phyloP scores from a whole-genome alignment of 2,797 vertebrate species.

The Podarcis siculus region DNA sequence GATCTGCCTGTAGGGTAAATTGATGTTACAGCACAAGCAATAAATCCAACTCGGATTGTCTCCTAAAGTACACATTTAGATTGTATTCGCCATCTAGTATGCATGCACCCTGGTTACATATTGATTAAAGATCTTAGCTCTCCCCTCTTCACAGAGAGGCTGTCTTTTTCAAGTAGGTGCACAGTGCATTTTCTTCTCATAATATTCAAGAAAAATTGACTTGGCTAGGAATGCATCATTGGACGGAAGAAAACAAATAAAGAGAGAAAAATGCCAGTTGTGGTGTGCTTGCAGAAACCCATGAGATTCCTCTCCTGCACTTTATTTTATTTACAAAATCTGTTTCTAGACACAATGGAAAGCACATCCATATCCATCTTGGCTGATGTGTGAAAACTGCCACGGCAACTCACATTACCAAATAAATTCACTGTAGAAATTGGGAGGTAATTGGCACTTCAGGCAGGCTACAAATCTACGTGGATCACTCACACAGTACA shows the following conservation, averaged over 20 bases:
- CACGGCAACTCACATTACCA: constrained; percentile 66
- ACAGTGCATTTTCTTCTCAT: background rate
- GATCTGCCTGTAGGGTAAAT: background rate
- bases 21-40: background rate
- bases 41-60: background rate
- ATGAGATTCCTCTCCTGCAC: constrained; percentile 9
- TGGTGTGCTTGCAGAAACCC: constrained; percentile 17
- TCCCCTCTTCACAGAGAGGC: background rate
- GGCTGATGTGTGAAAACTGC: constrained; percentile 73
- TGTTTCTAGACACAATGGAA: constrained; percentile 59
- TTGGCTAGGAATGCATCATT: constrained; percentile 3
- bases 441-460: constrained; percentile 76
- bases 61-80: constrained; percentile 16
- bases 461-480: constrained; percentile 74
- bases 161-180: background rate
- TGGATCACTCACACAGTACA: constrained; percentile 72
- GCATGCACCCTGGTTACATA: background rate
- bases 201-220: constrained; percentile 15
- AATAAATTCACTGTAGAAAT: constrained; percentile 73
- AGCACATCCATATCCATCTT: constrained; percentile 67
- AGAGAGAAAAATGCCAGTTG: background rate
- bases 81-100: background rate
- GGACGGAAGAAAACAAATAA: constrained; percentile 29
- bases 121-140: constrained; percentile 30
- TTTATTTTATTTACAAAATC: constrained; percentile 66